Evolutionary conservation across 2,888 invertebrate species (phyloP), one percentile per base, ranked within the genome.

Genomic region (Automeris io): DNA sequence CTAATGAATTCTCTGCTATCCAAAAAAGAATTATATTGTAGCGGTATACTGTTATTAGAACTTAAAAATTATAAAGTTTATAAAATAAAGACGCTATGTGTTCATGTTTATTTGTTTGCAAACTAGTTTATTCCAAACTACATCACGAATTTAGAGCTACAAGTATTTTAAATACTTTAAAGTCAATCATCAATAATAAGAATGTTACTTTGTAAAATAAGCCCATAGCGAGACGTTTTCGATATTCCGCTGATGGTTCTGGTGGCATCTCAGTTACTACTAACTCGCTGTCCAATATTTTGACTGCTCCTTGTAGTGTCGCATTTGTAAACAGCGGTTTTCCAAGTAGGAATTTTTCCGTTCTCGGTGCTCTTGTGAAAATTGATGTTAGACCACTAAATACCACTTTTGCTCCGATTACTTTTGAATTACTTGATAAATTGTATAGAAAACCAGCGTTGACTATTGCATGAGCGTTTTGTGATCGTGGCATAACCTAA

Each of bases 381-480:
- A 38, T 48, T 7, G 79, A 55, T 35, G 80, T 77, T 2, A 92
- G 88, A n/a, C 88, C 89, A 8, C 91, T 91, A 46, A 80, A 90
- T 0, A 89, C 87, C 8, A 92, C 79, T n/a, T 70, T 70, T 2
- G 41, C 41, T 32, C 45, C 33, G 35, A 45, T 29, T 1, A 59
- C 51, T 0, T 3, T 37, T 1, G 40, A 24, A 2, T 18, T 13
- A n/a, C 18, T 55, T 39, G 47, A 34, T 22, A 93, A 50, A 64
- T 90, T 88, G 42, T 91, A 87, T 1, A 90, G 70, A 58, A 92
- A 92, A 2, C 91, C 94, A n/a, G 92, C 91, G 56, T 93, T 92
- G 0, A 95, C 90, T 39, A 91, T 88, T 0, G 93, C 93, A 53
- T 92, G 92, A 0, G 92, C 89, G 58, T 91, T 92, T 73, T 92